Evolutionary conservation across 2,888 invertebrate genomes (phyloP), one percentile per base, ranked within the genome.

Genomic region (Serrognathus titanus): DNA sequence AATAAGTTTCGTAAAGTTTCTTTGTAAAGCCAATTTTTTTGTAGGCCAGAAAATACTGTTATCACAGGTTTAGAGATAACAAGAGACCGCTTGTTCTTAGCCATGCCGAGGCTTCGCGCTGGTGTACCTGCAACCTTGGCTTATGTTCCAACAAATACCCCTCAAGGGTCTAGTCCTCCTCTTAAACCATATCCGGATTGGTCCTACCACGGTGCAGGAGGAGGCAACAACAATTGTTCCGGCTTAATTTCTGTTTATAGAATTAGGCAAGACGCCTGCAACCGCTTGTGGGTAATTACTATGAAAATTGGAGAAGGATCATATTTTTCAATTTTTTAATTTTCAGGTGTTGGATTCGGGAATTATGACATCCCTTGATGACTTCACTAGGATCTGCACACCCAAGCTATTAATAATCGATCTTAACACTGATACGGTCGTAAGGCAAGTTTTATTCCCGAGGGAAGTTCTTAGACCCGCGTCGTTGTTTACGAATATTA

Each of bases 371-470:
- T 88, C 88, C 4, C 73, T 89, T 51, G 88, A 87, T 55, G 85
- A 88, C 70, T 87, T 85, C 68, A 81, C 78, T 49, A 75, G 81
- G 9, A 80, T 83, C 10, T 93, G 92, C 69, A 88, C 89, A 0
- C 92, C 92, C 3, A 92, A 92, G 78, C 82, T 92, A 51, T 82
- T 92, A 53, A 85, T 92, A 54, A 89, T 92, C 65, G 90, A 93
- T 70, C 80, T 91, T 70, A 81, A 82, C 51, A 90, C 89, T 0
- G 87, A 91, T 72, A 82, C 81, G 58, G 76, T 89, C 66, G 85
- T 88, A 57, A 77, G 86, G 48, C 85, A 87, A 57, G 83, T 91
- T 16, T 85, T 87, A 62, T 89, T 92, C 71, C 92, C 92, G 0
- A 80, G 83, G 6, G 85, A 89, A 72, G 84, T 89, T 16, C 73